phyloP scores from a whole-genome alignment of 2,888 invertebrate genomes.

The Chloroclystis v-ata region DNA sequence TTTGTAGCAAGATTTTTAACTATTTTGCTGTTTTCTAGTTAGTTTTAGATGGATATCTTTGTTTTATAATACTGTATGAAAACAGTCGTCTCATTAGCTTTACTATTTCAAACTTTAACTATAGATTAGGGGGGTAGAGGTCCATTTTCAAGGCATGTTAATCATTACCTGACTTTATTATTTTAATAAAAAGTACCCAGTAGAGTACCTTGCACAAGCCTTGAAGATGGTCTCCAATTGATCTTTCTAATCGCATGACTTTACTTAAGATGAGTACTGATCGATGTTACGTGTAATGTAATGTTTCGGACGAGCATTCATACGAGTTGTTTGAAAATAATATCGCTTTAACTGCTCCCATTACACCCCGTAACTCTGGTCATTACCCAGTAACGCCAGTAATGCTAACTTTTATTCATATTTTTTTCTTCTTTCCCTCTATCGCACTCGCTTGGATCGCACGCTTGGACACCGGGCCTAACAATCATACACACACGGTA shows the following conservation, averaged over 20 bases:
- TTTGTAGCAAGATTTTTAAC: background rate
- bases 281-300: too few species aligned
- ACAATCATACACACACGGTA: conserved; percentile 65
- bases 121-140: conserved; percentile 2
- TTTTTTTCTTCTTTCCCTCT: conserved; percentile 72
- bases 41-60: conserved; percentile 21
- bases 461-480: conserved; percentile 76
- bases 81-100: conserved; percentile 10
- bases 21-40: conserved; percentile 26
- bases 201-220: too few species aligned
- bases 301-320: too few species aligned
- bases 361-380: too few species aligned
- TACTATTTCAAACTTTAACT: background rate
- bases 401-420: conserved; percentile 61
- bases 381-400: conserved; percentile 24
- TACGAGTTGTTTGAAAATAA: too few species aligned
- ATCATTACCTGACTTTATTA: too few species aligned
- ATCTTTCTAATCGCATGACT: conserved; percentile 55
- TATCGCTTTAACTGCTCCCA: too few species aligned
- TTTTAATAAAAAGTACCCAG: too few species aligned
- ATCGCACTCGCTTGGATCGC: conserved; percentile 78
- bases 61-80: conserved; percentile 12
- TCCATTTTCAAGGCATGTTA: conserved; percentile 4
- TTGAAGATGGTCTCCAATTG: conserved; percentile 15
- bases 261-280: conserved; percentile 10